Percentiles rank a stretch among this genome's conserved stretches.
Conservation (phyloP, 2,888 invertebrate genomes). For the Epistrophe grossulariae region DNA sequence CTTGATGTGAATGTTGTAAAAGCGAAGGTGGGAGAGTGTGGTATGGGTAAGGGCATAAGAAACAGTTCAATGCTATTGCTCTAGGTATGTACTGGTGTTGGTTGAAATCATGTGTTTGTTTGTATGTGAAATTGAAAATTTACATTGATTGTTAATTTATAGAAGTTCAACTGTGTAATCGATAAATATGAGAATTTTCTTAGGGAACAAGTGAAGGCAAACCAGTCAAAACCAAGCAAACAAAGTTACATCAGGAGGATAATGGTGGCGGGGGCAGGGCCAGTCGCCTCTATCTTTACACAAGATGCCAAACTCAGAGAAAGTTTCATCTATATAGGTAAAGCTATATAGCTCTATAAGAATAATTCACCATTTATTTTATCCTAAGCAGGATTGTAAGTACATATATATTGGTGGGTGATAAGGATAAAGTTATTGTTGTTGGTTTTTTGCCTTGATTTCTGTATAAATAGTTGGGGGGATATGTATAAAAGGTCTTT, state of each 20-base stretch:
- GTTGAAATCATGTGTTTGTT: conserved; percentile 57
- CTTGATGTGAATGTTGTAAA: conserved; percentile 18
- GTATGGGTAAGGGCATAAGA: not conserved
- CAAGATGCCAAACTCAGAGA: conserved; percentile 40
- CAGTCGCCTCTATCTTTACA: not conserved
- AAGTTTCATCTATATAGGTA: conserved; percentile 32
- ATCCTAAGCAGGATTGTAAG: conserved; percentile 59
- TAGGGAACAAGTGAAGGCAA: conserved; percentile 7
- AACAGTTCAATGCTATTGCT: conserved; percentile 41
- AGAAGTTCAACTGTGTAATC: conserved; percentile 73
- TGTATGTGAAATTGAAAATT: conserved; percentile 73
- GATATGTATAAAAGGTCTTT: conserved; percentile 19
- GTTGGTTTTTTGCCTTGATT: no score
- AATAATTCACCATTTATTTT: conserved; percentile 70
- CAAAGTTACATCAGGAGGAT: not conserved
- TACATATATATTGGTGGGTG: conserved; percentile 48
- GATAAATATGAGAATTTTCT: conserved; percentile 72
- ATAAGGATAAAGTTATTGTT: conserved; percentile 67
- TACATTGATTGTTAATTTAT: conserved; percentile 76
- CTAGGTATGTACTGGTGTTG: conserved; percentile 5
- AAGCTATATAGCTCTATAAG: conserved; percentile 1
- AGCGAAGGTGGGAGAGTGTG: not conserved
- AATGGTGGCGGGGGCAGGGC: not conserved
- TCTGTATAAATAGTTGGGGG: no score
- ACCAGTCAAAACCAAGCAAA: not conserved